Percentiles rank a stretch among this genome's conserved stretches.
Evolutionary conservation across 1,140 invertebrate genomes (phyloP).

Genomic region (Aphelenchoides besseyi): DNA sequence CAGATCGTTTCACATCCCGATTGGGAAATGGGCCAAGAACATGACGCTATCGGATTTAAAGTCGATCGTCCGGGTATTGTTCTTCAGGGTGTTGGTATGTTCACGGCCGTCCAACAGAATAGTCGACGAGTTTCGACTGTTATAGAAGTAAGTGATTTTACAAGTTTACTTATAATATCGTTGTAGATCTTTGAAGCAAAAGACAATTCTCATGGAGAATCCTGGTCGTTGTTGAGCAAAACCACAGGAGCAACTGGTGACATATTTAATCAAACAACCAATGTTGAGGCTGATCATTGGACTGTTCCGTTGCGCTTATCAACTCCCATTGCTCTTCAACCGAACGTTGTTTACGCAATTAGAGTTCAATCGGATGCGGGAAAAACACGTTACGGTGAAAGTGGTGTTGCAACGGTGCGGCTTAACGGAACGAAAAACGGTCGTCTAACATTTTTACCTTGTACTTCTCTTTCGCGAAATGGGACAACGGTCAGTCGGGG

Average conservation of each 20-base stretch:
- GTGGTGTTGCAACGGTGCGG: constrained; percentile 26
- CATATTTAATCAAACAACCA: too few species aligned
- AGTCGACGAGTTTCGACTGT: constrained; percentile 4
- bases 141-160: constrained; percentile 31
- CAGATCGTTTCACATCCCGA: constrained; percentile 80
- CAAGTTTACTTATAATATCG: background rate
- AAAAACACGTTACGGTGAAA: constrained; percentile 57
- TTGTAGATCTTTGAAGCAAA: constrained; percentile 29
- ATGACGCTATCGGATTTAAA: constrained; percentile 89
- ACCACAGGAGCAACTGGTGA: constrained; percentile 27
- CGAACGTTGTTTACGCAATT: constrained; percentile 47
- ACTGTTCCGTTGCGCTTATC: background rate
- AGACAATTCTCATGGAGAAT: constrained; percentile 18
- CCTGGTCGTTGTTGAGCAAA: constrained; percentile 31
- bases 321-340: constrained; percentile 35
- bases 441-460: constrained; percentile 46
- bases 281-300: background rate
- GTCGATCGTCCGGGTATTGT: constrained; percentile 84
- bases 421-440: constrained; percentile 40
- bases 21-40: constrained; percentile 95
- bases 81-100: constrained; percentile 82
- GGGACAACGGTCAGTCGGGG: constrained; percentile 81
- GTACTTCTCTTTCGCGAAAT: constrained; percentile 45
- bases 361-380: constrained; percentile 38
- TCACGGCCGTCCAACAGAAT: constrained; percentile 66